Evolutionary conservation across 2,797 vertebrate species (phyloP), one percentile per base, ranked within the genome.

Genomic region (Trachops cirrhosus): DNA sequence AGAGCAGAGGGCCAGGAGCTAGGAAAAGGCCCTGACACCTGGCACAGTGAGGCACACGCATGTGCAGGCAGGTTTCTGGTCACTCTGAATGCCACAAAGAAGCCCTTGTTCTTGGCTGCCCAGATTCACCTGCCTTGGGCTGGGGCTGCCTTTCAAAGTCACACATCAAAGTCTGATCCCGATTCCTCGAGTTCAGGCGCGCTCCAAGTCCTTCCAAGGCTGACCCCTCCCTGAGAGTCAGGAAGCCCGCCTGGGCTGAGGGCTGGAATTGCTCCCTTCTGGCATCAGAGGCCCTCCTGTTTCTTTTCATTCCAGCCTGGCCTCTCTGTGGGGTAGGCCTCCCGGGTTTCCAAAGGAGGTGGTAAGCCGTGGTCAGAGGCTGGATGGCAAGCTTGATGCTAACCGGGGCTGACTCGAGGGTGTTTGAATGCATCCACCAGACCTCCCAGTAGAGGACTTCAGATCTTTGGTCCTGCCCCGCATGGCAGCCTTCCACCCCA

Each of bases 251-350:
- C 89, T 29, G 73, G 67, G 89, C 87, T 16, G 46, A 74, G 80
- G 96, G 89, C 80, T 95, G 94, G 95, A 94, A 95, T 96, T 88
- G 91, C 87, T 95, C 93, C 93, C 80, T 85, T 90, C 94, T 87
- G 94, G 89, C 70, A 26, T 96, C 94, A 95, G 89, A 94, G 91
- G 89, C 89, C 21, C 2, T 57, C 92, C 96, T 87, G 85, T 90
- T 97, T 96, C 96, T 97, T 97, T 96, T 97, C 96, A 97, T 95
- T 85, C 79, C 80, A 57, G 50, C 46, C 67, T 8, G n/a, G 77
- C 67, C 91, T 94, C 96, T 94, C 95, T 89, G 96, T 97, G 94
- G 94, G 92, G 83, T 68, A 91, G 96, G 93, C 96, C 96, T 93
- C 97, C 95, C 14, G 18, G 91, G 74, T 92, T 95, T 96, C 86